Base-by-base conservation (phyloP, 53 echinoderm and acorn worm species). In the Paracentrotus lividus region DNA sequence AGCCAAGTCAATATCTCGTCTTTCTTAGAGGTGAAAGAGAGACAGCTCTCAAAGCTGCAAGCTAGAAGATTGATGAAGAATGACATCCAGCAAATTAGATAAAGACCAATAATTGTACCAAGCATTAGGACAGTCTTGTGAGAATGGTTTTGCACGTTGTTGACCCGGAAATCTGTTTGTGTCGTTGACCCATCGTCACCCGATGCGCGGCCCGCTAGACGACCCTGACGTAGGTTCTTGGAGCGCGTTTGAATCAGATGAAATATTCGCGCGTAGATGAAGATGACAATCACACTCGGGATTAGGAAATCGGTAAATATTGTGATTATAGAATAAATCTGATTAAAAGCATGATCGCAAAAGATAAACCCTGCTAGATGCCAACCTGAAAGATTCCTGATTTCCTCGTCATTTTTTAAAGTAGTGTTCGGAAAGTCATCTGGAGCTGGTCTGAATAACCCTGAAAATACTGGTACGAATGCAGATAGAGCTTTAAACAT, bases 71-170 rank as follows among this genome's bases (percentile, higher is more conserved):
- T 89, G n/a, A 65, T 7, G 36, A 89, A 89, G 26, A 89, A 89
- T 58, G 89, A 65, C 23, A 44, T 43, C 89, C 89, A 89, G 18
- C 89, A 89, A 38, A 89, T n/a, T 27, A 89, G 42, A 40, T n/a
- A 89, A 12, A 89, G 64, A 38, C 89, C 89, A 27, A 89, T 89
- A 45, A 89, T 89, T n/a, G 64, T 33, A 64, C 89, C 89, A 44
- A 89, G 65, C 89, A 44, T 89, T 42, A 89, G 21, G 15, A 45
- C 59, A 20, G 89, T 44, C 27, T 89, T 89, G 60, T 88, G 56
- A 58, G 89, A 89, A 5, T 20, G 60, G 43, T 89, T 40, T 27
- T 89, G 89, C n/a, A n/a, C n/a, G 38, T 18, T 89, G 65, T 44
- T 89, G 64, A 65, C 89, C n/a, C 87, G 87, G 33, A 87, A 55